Evolutionary conservation across 2,888 invertebrate species (phyloP), one percentile per base, ranked within the genome.

Genomic region (Coecobrya sp.): DNA sequence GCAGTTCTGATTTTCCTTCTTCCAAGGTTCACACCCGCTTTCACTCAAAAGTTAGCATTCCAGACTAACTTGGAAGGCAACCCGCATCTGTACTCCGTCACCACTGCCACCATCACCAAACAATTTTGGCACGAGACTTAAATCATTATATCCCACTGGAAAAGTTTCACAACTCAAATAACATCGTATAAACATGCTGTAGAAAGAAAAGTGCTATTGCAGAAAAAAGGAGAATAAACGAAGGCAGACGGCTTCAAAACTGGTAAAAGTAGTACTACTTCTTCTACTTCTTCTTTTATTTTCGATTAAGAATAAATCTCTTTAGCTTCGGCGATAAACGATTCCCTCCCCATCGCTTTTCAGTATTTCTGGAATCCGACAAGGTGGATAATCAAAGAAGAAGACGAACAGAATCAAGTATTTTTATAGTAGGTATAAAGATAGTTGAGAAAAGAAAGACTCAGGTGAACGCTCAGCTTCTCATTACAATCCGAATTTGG

Each of bases 111-210:
- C 84, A 68, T 42, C 70, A 73, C 85, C 91, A 91, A 91, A 91
- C 82, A 87, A 87, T 87, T 88, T 91, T 91, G 91, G 82, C 87
- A 91, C 52, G 76, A 70, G 68, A 91, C 81, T 87, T 87, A 91
- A 91, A 87, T 91, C 91, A 91, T 87, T 91, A 76, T 79, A 82
- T 87, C 82, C 65, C 49, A 81, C 45, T 65, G 68, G 68, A 85
- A 90, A 90, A 90, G 85, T 90, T 90, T 89, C 65, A 11, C 82
- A 42, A 13, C 16, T 73, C 19, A 62, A 62, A 62, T 10, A 25
- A 2, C 62, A 19, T 7, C 62, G 36, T 36, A 36, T 36, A 16
- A 70, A 30, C 36, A 36, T 11, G 27, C 19, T 7, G 70, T 13
- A 36, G n/a, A n/a, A n/a, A n/a, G n/a, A n/a, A n/a, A n/a, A n/a